phyloP scores from a whole-genome alignment of 2,797 vertebrate species.

The Myotis daubentonii region DNA sequence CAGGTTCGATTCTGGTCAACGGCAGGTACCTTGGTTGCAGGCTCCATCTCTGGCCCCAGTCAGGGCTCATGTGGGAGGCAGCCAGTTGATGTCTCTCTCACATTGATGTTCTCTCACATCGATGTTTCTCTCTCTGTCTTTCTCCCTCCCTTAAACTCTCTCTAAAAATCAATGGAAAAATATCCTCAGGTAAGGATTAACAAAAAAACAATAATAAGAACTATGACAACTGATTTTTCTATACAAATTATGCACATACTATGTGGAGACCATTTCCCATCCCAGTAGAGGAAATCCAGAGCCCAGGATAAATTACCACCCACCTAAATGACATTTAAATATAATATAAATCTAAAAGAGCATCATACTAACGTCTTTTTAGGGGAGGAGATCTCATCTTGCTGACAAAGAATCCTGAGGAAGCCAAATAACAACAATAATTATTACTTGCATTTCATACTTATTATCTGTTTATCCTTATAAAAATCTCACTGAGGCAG shows the following conservation, averaged over 20 bases:
- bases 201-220: too few species aligned
- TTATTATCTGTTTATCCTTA: slow-evolving; percentile 64
- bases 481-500: slow-evolving; percentile 49
- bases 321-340: slow-evolving; percentile 68
- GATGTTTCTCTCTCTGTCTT: too few species aligned
- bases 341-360: slow-evolving; percentile 67
- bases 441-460: slow-evolving; percentile 74
- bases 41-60: too few species aligned
- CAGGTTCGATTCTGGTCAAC: too few species aligned
- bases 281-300: slow-evolving; percentile 19
- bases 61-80: too few species aligned
- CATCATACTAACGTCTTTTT: slow-evolving; percentile 77
- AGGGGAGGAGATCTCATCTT: slow-evolving; percentile 76
- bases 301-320: slow-evolving; percentile 36
- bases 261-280: slow-evolving; percentile 30
- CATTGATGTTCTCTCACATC: too few species aligned
- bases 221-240: background rate
- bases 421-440: slow-evolving; percentile 78
- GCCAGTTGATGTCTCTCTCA: too few species aligned
- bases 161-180: too few species aligned
- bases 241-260: slow-evolving; percentile 45
- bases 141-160: too few species aligned
- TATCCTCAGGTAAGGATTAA: too few species aligned
- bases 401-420: slow-evolving; percentile 75
- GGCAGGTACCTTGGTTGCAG: too few species aligned